Base-by-base conservation (phyloP, 2,113 vertebrate species). In the Tichodroma muraria region DNA sequence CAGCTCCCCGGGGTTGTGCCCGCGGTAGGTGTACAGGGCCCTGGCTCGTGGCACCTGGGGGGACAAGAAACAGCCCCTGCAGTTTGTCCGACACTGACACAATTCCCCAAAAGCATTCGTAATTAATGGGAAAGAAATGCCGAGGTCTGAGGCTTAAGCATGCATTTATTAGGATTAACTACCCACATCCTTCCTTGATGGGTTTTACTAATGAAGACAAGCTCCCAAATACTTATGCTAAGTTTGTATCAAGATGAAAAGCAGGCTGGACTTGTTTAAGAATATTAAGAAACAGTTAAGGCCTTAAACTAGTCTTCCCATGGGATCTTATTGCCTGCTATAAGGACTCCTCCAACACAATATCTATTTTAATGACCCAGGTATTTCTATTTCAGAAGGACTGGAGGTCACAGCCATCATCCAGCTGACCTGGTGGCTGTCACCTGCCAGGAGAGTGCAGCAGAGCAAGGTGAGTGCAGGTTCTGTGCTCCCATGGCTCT, bases 11-110 rank as follows among this genome's bases (percentile, higher is more conserved):
- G 98, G 97, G 40, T 73, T 89, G 94, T 98, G 98, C 28, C 98
- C 98, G 76, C 97, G 96, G 81, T 98, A 98, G 76, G 95, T 98
- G 89, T 96, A 97, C 54, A 98, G 94, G 13, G 98, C 97, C 97
- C 98, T 98, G 83, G 97, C 96, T 71, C 97, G 97, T 6, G 98
- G 97, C 31, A 98, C 98, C 99, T 99, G 97, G 64, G 57, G 90
- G 75, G 31, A 54, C 3, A 18, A 71, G 90, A 80, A 40, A 87
- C 56, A 72, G 83, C 68, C 65, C 91, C 80, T 88, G 81, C 37
- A n/a, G 33, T 57, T 86, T 0, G 3, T 16, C 73, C 1, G 0
- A 23, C 9, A 1, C 8, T 28, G 45, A n/a, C 72, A 63, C n/a
- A 77, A 31, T 24, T 81, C 68, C 70, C 81, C 75, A 10, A 73